Percentiles rank a stretch among this genome's conserved stretches.
phyloP scores from a whole-genome alignment of 2,888 invertebrate genomes.

The Drosophila affinis region DNA sequence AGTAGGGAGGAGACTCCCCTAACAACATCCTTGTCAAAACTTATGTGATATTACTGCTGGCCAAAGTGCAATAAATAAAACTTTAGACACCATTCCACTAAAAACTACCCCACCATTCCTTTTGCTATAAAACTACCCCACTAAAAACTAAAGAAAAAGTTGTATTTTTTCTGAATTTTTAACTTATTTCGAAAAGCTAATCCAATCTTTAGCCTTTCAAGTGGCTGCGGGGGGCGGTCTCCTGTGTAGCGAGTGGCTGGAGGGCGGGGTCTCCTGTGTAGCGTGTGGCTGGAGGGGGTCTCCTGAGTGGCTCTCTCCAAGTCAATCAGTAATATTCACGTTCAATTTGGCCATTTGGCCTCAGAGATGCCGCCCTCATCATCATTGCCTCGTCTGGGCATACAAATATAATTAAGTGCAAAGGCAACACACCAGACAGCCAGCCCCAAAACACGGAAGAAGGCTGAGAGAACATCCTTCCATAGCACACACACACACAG shows the following conservation, averaged over 20 bases:
- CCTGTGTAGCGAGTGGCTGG: neutral
- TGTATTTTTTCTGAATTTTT: neutral
- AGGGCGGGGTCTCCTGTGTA: too few species aligned
- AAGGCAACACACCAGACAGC: constrained; percentile 47
- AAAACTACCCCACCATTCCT: too few species aligned
- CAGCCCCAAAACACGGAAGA: constrained; percentile 23
- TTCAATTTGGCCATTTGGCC: constrained; percentile 68
- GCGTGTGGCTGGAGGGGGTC: neutral
- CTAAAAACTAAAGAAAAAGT: neutral
- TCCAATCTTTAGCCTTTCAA: neutral
- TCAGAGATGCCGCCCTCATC: constrained; percentile 11
- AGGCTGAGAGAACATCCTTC: constrained; percentile 12
- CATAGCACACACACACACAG: neutral
- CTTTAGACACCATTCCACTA: neutral
- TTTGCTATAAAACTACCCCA: too few species aligned
- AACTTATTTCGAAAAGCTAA: neutral
- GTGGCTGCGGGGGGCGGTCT: neutral
- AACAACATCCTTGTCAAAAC: neutral
- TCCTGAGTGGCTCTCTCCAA: constrained; percentile 13
- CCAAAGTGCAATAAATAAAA: neutral
- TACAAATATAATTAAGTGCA: constrained; percentile 73
- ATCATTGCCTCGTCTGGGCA: constrained; percentile 48
- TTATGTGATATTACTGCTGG: neutral
- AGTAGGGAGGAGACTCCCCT: neutral
- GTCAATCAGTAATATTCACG: constrained; percentile 71